phyloP scores from a whole-genome alignment of 1,140 invertebrate genomes.

The Listronotus oregonensis region DNA sequence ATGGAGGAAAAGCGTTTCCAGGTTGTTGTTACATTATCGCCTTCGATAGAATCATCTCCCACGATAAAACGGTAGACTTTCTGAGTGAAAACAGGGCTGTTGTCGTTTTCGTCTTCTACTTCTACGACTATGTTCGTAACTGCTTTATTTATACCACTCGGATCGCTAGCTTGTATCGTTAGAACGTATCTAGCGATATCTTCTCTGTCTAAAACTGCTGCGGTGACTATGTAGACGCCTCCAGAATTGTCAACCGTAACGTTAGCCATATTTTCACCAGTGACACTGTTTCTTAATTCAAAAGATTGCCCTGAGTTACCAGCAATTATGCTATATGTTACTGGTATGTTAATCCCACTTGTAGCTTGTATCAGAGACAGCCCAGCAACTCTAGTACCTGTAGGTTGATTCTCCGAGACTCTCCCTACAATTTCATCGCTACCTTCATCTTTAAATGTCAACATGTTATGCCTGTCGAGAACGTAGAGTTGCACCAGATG shows the following conservation, averaged over 20 bases:
- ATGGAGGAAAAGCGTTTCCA: slow-evolving; percentile 80
- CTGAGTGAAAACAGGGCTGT: slow-evolving; percentile 80
- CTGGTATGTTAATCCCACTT: slow-evolving; percentile 61
- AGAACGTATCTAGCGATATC: slow-evolving; percentile 69
- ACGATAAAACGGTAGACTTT: slow-evolving; percentile 79
- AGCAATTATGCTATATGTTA: slow-evolving; percentile 77
- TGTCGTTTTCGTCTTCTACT: slow-evolving; percentile 88
- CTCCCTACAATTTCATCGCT: slow-evolving; percentile 64
- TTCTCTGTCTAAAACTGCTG: slow-evolving; percentile 75
- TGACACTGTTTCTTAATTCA: slow-evolving; percentile 66
- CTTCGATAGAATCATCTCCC: slow-evolving; percentile 60
- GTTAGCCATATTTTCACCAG: slow-evolving; percentile 61
- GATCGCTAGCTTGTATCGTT: slow-evolving; percentile 75
- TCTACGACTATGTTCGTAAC: slow-evolving; percentile 72
- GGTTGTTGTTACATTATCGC: slow-evolving; percentile 60
- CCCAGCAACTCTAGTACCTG: slow-evolving; percentile 70
- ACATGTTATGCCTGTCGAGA: slow-evolving; percentile 77
- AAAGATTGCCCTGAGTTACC: slow-evolving; percentile 74
- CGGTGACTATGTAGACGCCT: slow-evolving; percentile 73
- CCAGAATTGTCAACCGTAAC: slow-evolving; percentile 64
- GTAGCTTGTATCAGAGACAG: slow-evolving; percentile 71
- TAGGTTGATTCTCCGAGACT: slow-evolving; percentile 74
- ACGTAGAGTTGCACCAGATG: slow-evolving; percentile 82
- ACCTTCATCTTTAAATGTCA: slow-evolving; percentile 71
- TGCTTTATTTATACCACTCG: slow-evolving; percentile 73